Conservation (phyloP, 2,888 invertebrate species). For the Acrocyrtus sp. region DNA sequence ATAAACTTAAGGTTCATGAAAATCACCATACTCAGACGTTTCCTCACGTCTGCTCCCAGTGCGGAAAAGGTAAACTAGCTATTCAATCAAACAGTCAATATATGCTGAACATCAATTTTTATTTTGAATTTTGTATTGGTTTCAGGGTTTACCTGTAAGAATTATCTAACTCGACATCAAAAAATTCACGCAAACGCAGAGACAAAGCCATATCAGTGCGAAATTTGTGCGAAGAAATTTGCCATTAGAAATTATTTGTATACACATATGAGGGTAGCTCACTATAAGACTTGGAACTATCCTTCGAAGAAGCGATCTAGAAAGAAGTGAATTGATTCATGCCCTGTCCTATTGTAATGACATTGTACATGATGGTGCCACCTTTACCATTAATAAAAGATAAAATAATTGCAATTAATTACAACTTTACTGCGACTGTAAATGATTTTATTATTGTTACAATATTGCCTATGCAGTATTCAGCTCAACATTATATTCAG, state of each 20-base stretch:
- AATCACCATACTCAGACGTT: background rate
- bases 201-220: conserved; percentile 28
- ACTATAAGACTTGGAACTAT: too few species aligned
- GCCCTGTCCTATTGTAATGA: too few species aligned
- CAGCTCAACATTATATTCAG: too few species aligned
- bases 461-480: too few species aligned
- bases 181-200: conserved; percentile 27
- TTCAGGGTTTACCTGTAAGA: background rate
- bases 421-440: too few species aligned
- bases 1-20: background rate
- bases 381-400: too few species aligned
- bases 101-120: background rate
- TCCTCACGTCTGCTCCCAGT: background rate
- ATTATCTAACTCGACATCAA: conserved; percentile 10
- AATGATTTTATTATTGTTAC: too few species aligned
- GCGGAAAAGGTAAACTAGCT: conserved; percentile 13
- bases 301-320: too few species aligned
- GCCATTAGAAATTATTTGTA: conserved; percentile 37
- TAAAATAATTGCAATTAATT: too few species aligned
- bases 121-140: background rate
- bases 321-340: too few species aligned
- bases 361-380: too few species aligned
- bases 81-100: background rate
- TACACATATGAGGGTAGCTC: conserved; percentile 37
- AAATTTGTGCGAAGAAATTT: conserved; percentile 29